Evolutionary conservation across 2,888 invertebrate species (phyloP), one percentile per base, ranked within the genome.

Genomic region (Stenchaetothrips biformis): DNA sequence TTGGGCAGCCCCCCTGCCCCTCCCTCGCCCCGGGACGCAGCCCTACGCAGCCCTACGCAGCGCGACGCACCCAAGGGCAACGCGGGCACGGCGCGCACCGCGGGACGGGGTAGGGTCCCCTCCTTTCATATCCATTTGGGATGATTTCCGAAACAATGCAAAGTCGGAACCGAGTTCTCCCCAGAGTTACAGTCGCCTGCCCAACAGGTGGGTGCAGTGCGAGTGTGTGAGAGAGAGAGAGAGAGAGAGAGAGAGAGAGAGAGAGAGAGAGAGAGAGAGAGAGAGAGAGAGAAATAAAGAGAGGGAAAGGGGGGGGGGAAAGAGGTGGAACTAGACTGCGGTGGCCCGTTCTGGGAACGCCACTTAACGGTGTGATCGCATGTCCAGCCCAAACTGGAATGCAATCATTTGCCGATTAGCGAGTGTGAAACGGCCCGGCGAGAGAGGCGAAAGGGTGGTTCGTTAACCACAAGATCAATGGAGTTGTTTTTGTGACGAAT

Each of bases 71-170:
- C 67, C 67, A 8, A 3, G 67, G 7, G 25, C 67, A n/a, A 21
- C 25, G 21, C 7, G 21, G 21, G 53, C 53, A 13, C 11, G 53
- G 53, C 53, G 16, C 53, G 13, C 53, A 18, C 53, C 18, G 18
- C 53, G 53, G 16, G 18, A 13, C 53, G 16, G 18, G 18, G 16
- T 18, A 13, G 16, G 13, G 4, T 13, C 53, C 53, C 53, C 53
- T 11, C 67, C 25, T 74, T 74, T 74, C 67, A 74, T 21, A 74
- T 74, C 67, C 67, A 74, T 74, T 74, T 74, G 67, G 67, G 67
- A 74, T 74, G 67, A 74, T 74, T 74, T 74, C 67, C 25, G 67
- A 74, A 74, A 74, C 67, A 74, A 74, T 74, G 25, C 67, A 74
- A 74, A 74, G 67, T 74, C 67, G 67, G 67, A 74, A 74, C 67